These are phyloP conservation scores for Chrysolina haemoptera DNA, from an alignment of 2,888 invertebrate genomes.

Conservation along the genomic window DNA sequence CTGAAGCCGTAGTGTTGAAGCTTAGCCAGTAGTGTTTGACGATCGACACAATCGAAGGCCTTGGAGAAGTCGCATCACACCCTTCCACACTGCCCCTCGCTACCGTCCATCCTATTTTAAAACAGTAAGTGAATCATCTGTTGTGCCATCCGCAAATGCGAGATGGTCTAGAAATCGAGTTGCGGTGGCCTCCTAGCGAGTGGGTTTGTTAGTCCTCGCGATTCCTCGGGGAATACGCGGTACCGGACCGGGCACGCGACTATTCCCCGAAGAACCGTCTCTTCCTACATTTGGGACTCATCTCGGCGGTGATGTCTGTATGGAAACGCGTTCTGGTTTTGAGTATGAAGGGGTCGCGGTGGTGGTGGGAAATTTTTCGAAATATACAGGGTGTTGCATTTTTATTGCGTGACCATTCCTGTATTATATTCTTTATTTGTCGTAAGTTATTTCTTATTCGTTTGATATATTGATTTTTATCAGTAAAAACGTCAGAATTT, in stretches of 20 bases:
- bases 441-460: no score
- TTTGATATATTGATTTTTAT: no score
- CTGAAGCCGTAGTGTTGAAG: no score
- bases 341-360: not conserved
- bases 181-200: constrained; percentile 31
- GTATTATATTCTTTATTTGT: no score
- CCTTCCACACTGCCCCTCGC: not conserved
- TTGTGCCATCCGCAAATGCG: constrained; percentile 11
- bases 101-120: not conserved
- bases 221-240: constrained; percentile 36
- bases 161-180: constrained; percentile 30
- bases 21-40: no score
- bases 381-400: not conserved
- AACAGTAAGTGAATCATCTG: not conserved
- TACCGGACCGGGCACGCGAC: constrained; percentile 44
- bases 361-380: not conserved
- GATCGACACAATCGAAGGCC: no score
- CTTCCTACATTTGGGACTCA: constrained; percentile 19
- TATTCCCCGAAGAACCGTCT: constrained; percentile 38
- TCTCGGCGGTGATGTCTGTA: constrained; percentile 9
- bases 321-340: not conserved
- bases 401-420: no score
- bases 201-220: constrained; percentile 42
- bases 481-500: no score
- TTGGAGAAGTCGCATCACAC: not conserved